Conservation (phyloP, 2,888 invertebrate genomes). For the Xanthorhoe spadicearia region DNA sequence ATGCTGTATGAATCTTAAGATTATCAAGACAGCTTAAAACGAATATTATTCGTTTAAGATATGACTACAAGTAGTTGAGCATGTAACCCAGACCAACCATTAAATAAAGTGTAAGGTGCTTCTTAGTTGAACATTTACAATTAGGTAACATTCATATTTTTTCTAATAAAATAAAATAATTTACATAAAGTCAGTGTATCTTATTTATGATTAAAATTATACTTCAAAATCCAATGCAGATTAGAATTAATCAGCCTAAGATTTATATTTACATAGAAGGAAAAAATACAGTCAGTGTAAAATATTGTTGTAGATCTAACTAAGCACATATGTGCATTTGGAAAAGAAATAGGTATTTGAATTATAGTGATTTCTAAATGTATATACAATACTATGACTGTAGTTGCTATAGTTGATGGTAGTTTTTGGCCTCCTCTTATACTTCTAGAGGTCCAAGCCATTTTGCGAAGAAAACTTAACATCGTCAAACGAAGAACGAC, state of each 20-base stretch:
- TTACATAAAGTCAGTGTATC: constrained; percentile 10
- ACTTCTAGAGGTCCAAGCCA: too few species aligned
- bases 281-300: neutral
- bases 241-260: neutral
- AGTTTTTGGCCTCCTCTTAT: too few species aligned
- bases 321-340: neutral
- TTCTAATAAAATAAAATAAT: constrained; percentile 14
- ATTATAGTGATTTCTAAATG: too few species aligned
- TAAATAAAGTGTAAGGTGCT: constrained; percentile 9
- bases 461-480: too few species aligned
- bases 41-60: constrained; percentile 18
- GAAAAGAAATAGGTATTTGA: too few species aligned
- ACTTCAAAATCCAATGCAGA: neutral
- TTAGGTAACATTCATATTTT: constrained; percentile 33
- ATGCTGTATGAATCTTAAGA: constrained; percentile 16
- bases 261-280: neutral
- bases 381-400: too few species aligned
- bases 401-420: too few species aligned
- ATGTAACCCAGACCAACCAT: constrained; percentile 4
- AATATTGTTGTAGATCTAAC: neutral
- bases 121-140: constrained; percentile 27
- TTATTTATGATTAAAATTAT: neutral
- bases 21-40: constrained; percentile 15
- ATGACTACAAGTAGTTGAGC: constrained; percentile 23
- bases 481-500: too few species aligned